Percentiles rank a stretch among this genome's conserved stretches.
Conservation (phyloP, 2,113 vertebrate genomes). For the Odocoileus virginianus region DNA sequence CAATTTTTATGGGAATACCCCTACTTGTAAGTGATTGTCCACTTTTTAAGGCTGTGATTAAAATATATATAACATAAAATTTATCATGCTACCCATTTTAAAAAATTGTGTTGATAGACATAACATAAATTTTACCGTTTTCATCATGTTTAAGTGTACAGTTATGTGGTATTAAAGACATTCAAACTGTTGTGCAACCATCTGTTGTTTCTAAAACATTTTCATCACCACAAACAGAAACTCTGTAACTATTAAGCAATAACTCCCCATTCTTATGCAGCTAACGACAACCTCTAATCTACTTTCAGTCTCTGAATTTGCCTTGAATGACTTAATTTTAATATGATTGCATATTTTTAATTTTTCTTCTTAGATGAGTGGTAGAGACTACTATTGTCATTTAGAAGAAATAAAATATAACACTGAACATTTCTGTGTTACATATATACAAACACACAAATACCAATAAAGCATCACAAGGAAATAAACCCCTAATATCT, state of each 20-base stretch:
- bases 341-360: constrained; percentile 28
- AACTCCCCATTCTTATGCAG: background rate
- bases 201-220: background rate
- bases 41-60: background rate
- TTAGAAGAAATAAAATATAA: constrained; percentile 11
- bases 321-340: constrained; percentile 36
- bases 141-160: background rate
- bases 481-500: background rate
- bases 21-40: constrained; percentile 24
- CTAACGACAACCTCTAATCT: constrained; percentile 10
- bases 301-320: constrained; percentile 5
- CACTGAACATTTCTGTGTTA: background rate
- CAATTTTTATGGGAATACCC: background rate
- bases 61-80: background rate
- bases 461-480: background rate
- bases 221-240: constrained; percentile 33
- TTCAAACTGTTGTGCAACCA: constrained; percentile 1
- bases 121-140: constrained; percentile 13
- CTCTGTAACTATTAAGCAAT: background rate
- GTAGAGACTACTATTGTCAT: background rate
- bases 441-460: background rate
- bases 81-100: background rate
- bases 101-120: background rate
- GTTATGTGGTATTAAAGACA: background rate
- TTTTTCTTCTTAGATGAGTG: background rate